phyloP scores from a whole-genome alignment of 2,113 vertebrate species.

The Atlantisia rogersi region DNA sequence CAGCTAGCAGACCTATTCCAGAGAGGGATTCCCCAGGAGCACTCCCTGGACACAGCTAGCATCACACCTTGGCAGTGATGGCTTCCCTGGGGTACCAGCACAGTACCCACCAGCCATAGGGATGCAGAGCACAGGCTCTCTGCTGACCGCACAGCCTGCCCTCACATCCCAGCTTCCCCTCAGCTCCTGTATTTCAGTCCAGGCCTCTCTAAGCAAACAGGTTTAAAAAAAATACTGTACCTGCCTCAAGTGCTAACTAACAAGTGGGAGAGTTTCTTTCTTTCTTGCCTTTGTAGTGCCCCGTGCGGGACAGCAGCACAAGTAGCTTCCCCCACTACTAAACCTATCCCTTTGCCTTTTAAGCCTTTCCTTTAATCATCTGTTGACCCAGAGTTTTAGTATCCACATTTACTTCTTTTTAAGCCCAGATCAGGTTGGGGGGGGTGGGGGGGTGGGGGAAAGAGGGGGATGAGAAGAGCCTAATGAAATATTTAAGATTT shows the following conservation, averaged over 20 bases:
- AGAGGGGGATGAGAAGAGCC: slow-evolving; percentile 67
- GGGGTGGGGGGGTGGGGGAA: background rate
- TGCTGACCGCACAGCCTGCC: background rate
- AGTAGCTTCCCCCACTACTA: background rate
- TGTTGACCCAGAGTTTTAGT: slow-evolving; percentile 68
- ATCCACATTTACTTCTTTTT: background rate
- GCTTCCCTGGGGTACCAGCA: no score
- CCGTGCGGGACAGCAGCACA: background rate
- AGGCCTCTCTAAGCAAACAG: background rate
- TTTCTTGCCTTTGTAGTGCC: background rate
- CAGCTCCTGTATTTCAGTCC: background rate
- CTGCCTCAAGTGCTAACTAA: background rate
- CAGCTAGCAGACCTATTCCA: background rate
- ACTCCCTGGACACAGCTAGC: background rate
- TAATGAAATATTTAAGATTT: slow-evolving; percentile 93
- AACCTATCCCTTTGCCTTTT: background rate
- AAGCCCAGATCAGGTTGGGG: background rate
- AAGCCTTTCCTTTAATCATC: slow-evolving; percentile 71
- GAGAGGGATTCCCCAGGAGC: background rate
- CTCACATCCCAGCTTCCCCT: background rate
- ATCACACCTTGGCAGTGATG: no score
- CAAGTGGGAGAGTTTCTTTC: background rate
- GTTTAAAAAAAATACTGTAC: background rate
- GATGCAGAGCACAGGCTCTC: background rate
- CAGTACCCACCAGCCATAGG: background rate